Conservation (phyloP, 2,888 invertebrate genomes). For the Unio delphinus region DNA sequence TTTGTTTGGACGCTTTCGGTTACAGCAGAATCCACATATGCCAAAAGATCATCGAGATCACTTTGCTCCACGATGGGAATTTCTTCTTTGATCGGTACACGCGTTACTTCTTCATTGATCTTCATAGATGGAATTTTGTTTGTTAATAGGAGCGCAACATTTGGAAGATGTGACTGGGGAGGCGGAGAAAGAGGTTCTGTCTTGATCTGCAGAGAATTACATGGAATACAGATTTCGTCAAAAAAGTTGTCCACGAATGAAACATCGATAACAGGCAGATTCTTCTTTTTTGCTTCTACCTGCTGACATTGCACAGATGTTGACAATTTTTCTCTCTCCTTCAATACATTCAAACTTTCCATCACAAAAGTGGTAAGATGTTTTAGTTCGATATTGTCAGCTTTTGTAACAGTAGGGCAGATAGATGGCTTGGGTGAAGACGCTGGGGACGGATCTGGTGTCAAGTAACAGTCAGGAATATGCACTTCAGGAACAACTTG, state of each 20-base stretch:
- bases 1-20: neutral
- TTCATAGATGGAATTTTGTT: neutral
- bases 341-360: conserved; percentile 24
- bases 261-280: conserved; percentile 51
- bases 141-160: neutral
- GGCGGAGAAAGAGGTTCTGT: conserved; percentile 25
- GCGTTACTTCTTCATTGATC: conserved; percentile 3
- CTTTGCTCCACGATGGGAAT: conserved; percentile 14
- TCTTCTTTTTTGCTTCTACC: conserved; percentile 24
- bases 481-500: conserved; percentile 56
- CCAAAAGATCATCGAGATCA: conserved; percentile 9
- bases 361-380: conserved; percentile 40
- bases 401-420: conserved; percentile 7
- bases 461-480: conserved; percentile 59
- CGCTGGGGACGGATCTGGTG: conserved; percentile 63
- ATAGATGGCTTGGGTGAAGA: conserved; percentile 53
- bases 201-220: conserved; percentile 20
- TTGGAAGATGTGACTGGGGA: neutral
- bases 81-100: neutral
- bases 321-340: conserved; percentile 16
- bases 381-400: conserved; percentile 44
- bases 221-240: conserved; percentile 26
- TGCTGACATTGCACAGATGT: conserved; percentile 15
- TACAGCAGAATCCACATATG: conserved; percentile 5
- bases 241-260: conserved; percentile 55